Conservation (phyloP, 2,888 invertebrate genomes). For the Drosophila suboccidentalis region DNA sequence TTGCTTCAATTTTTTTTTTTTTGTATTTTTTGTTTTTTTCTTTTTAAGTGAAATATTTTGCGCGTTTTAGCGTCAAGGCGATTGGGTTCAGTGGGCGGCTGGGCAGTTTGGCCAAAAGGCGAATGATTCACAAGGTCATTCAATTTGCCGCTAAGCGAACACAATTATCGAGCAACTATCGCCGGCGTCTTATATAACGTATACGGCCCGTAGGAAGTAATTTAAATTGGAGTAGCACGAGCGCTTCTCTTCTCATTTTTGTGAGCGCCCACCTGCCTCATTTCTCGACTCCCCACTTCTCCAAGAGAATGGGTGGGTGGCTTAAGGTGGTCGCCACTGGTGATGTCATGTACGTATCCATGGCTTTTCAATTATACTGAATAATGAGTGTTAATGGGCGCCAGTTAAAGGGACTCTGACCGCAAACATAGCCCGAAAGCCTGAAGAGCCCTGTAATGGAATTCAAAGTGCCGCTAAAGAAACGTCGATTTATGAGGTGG, state of each 20-base stretch:
- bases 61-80: conserved; percentile 49
- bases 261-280: conserved; percentile 34
- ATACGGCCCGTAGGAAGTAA: conserved; percentile 66
- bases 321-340: conserved; percentile 6
- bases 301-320: conserved; percentile 22
- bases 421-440: conserved; percentile 14
- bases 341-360: conserved; percentile 58
- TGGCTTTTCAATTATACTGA: conserved; percentile 54
- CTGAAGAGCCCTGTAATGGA: conserved; percentile 20
- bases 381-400: conserved; percentile 53
- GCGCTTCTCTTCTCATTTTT: conserved; percentile 24
- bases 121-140: conserved; percentile 49
- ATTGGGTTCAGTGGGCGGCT: conserved; percentile 49
- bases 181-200: conserved; percentile 55
- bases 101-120: conserved; percentile 30
- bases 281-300: conserved; percentile 2
- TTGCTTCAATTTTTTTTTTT: conserved; percentile 2
- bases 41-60: conserved; percentile 42
- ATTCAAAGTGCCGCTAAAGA: conserved; percentile 8
- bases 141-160: conserved; percentile 55
- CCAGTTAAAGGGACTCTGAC: conserved; percentile 30
- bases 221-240: conserved; percentile 67
- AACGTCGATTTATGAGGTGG: conserved; percentile 14
- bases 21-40: conserved; percentile 16
- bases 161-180: conserved; percentile 56